Evolutionary conservation across 2,797 vertebrate species (phyloP), one percentile per base, ranked within the genome.

Genomic region (Siniperca undulata): DNA sequence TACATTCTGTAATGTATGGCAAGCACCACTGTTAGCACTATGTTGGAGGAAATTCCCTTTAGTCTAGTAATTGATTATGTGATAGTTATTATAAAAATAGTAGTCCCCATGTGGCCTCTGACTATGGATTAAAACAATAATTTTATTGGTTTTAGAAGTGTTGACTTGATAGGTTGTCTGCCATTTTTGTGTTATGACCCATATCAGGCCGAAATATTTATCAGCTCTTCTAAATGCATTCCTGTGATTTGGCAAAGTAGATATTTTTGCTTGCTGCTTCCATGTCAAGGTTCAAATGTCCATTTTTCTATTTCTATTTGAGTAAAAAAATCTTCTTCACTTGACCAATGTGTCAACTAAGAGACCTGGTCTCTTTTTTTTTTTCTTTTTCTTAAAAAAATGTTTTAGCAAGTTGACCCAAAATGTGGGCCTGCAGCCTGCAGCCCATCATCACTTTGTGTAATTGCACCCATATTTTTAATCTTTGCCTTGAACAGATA

Each of bases 261-360:
- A 50, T 42, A 42, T 56, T 64, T 44, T 70, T 53, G 46, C 36
- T 38, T 36, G 16, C 44, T 62, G 55, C 44, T 48, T 58, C 40
- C 1, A 20, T 50, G 6, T 42, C 65, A 53, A 12, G 22, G 24
- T 46, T 70, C 14, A 70, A 46, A 74, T 27, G 16, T 46, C 10
- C 7, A 52, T 34, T 67, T 55, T 72, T 62, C 2, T 19, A 40
- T 82, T 69, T 61, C 5, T n/a, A n/a, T 62, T 66, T n/a, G 2
- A 17, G 2, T 16, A 3, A 22, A 53, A 38, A 30, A 42, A 38
- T 42, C 52, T 24, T 53, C 3, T 30, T 40, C 2, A 53, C 24
- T 58, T 44, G 17, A 50, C 34, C 55, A 1, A 30, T 24, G 12
- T 42, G 9, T 61, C 30, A 48, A 9, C 34, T 11, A 20, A 71